Evolutionary conservation across 1,140 invertebrate species (phyloP), one percentile per base, ranked within the genome.

Genomic region (Drosophila paulistorum): DNA sequence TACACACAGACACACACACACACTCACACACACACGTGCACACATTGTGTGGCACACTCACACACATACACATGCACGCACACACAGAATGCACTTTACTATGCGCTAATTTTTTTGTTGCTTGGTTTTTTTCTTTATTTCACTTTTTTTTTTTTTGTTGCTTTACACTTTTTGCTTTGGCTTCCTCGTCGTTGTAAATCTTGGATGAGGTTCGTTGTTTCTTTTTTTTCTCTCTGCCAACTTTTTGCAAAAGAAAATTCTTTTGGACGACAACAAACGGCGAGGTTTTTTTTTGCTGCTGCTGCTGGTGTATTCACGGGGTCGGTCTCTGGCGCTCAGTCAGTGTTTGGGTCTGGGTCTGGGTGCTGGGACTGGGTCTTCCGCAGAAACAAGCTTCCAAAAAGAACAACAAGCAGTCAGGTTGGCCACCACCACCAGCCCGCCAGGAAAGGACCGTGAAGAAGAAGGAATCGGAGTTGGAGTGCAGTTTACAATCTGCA

Each of bases 301-400:
- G 64, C 59, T 72, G 30, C n/a, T 48, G 5, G 66, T 54, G 58
- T 72, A 57, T 72, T 55, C 37, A 73, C 72, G 72, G 73, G 73
- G 72, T 75, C 37, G 37, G 11, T 39, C 74, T 64, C 74, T 76
- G 66, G 74, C 74, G 74, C 74, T 77, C 74, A 11, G 45, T 51
- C 45, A 30, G 26, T 51, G 45, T 9, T 17, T 17, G 14, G 7
- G 6, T 17, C 45, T 51, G 17, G 45, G 37, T 39, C 66, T 66
- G 59, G 7, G n/a, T 20, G 0, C 45, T 48, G 17, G 45, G 37
- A 13, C 60, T 67, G 59, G 74, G 59, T 89, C 76, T 89, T 83
- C 84, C 84, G 84, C 80, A 87, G 83, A 87, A 87, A 87, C 83
- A 77, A 87, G 83, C 86, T 79, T 61, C 83, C 72, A 51, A 51